Evolutionary conservation across 2,888 invertebrate species (phyloP).

Genomic region (Caenorhabditis macrosperma): DNA sequence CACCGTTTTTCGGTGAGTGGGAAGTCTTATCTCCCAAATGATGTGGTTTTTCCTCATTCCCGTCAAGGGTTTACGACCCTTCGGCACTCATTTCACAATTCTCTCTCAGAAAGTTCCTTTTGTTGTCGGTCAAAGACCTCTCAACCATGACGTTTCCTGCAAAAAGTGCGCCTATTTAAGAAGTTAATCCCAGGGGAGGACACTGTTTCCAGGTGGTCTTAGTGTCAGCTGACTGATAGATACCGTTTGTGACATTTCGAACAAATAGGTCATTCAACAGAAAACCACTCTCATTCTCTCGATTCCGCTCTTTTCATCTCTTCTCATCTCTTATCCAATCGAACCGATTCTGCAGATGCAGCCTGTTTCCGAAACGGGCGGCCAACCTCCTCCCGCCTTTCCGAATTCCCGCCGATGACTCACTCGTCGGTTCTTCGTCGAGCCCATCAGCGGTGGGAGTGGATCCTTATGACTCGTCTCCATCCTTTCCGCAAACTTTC

Average conservation of each 20-base stretch:
- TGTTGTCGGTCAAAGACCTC: neutral
- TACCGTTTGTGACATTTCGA: neutral
- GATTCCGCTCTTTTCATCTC: too few relatives aligned
- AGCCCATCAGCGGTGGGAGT: constrained; percentile 3
- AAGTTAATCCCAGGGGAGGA: neutral
- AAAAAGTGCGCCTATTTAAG: neutral
- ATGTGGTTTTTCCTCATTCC: neutral
- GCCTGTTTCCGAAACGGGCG: neutral
- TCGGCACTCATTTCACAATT: neutral
- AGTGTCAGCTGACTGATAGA: constrained; percentile 10
- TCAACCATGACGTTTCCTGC: constrained; percentile 1
- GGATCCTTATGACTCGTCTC: constrained; percentile 10
- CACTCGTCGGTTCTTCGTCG: neutral
- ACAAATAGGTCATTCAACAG: neutral
- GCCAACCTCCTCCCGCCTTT: constrained; percentile 3
- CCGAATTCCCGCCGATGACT: neutral
- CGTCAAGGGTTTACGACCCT: neutral
- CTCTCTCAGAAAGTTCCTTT: neutral
- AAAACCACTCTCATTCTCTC: neutral
- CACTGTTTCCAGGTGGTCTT: constrained; percentile 1
- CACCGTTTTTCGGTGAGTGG: constrained; percentile 1
- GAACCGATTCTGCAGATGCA: neutral
- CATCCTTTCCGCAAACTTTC: neutral
- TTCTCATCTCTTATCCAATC: constrained; percentile 5
- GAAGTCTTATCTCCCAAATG: neutral